A percentile compares a stretch with the other conserved stretches of the same genome.
Evolutionary conservation across 2,797 vertebrate genomes (phyloP).

Genomic region (Apodemus agrarius): DNA sequence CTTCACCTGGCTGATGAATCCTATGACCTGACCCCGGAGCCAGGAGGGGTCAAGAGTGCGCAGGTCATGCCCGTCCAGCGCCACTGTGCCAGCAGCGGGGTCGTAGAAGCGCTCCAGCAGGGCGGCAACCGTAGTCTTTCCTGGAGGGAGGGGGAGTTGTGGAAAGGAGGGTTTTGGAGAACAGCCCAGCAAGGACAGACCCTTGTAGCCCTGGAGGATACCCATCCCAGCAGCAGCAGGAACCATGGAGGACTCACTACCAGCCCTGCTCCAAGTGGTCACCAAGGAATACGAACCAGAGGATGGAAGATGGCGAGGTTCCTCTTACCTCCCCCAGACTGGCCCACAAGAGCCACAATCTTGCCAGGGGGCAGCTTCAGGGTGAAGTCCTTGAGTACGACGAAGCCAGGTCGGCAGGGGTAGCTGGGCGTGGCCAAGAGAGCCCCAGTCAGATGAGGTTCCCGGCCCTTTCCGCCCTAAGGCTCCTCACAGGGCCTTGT

Average conservation of each 20-base stretch:
- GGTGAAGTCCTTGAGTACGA: slow-evolving; percentile 91
- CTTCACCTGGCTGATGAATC: slow-evolving; percentile 97
- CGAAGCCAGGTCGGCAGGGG: slow-evolving; percentile 93
- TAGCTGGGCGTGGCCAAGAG: slow-evolving; percentile 88
- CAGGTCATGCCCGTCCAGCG: slow-evolving; percentile 93
- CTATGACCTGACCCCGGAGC: slow-evolving; percentile 95
- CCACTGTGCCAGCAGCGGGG: slow-evolving; percentile 90
- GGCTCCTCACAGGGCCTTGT: not conserved
- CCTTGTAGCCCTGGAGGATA: too few species aligned
- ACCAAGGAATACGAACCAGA: not conserved
- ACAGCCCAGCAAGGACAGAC: not conserved
- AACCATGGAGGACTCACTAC: too few species aligned
- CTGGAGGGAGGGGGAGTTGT: slow-evolving; percentile 79
- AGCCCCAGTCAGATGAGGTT: not conserved
- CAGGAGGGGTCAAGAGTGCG: slow-evolving; percentile 94
- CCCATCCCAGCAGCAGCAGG: not conserved
- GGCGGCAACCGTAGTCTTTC: slow-evolving; percentile 96
- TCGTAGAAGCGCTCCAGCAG: slow-evolving; percentile 97
- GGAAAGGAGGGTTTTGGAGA: not conserved
- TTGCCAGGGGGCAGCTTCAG: slow-evolving; percentile 92
- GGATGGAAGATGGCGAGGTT: not conserved
- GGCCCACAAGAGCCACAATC: slow-evolving; percentile 96
- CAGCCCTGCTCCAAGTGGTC: not conserved
- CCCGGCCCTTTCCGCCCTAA: fast-evolving
- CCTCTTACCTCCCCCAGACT: slow-evolving; percentile 95